A percentile compares a stretch with the other conserved stretches of the same genome.
Conservation (phyloP, 2,888 invertebrate species). For the Crioceris asparagi region DNA sequence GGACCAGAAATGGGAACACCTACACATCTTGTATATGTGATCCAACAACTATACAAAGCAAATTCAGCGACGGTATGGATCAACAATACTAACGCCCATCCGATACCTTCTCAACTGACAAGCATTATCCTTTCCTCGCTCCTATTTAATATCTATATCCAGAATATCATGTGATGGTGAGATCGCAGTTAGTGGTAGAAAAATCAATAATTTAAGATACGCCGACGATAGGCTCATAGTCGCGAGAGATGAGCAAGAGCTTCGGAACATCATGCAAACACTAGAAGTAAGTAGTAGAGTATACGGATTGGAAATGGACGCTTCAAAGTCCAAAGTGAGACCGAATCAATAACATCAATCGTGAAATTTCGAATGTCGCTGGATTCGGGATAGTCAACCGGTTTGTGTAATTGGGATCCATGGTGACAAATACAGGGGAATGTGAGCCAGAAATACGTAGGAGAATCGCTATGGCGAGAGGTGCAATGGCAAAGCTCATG, state of each 20-base stretch:
- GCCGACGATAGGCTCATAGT: too few species aligned
- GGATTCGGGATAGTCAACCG: neutral
- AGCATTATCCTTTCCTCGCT: neutral
- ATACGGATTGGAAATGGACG: neutral
- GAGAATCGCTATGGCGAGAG: too few species aligned
- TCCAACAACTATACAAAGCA: too few species aligned
- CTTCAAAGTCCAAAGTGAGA: neutral
- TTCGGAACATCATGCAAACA: neutral
- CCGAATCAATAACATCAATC: neutral
- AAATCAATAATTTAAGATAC: too few species aligned
- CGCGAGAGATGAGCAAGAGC: neutral
- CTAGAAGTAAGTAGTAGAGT: too few species aligned
- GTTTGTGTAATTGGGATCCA: neutral
- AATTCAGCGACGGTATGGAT: too few species aligned
- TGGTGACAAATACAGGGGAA: too few species aligned
- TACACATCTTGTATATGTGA: too few species aligned
- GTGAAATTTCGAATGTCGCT: neutral
- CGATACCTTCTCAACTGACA: neutral
- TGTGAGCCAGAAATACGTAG: too few species aligned
- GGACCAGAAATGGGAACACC: too few species aligned
- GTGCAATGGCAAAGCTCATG: too few species aligned
- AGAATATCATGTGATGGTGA: neutral
- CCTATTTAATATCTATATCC: neutral
- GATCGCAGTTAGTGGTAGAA: neutral
- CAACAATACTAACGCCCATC: neutral